These are phyloP conservation scores for Physocephala rufipes DNA, from an alignment of 2,888 invertebrate species.

Conservation along the genomic window DNA sequence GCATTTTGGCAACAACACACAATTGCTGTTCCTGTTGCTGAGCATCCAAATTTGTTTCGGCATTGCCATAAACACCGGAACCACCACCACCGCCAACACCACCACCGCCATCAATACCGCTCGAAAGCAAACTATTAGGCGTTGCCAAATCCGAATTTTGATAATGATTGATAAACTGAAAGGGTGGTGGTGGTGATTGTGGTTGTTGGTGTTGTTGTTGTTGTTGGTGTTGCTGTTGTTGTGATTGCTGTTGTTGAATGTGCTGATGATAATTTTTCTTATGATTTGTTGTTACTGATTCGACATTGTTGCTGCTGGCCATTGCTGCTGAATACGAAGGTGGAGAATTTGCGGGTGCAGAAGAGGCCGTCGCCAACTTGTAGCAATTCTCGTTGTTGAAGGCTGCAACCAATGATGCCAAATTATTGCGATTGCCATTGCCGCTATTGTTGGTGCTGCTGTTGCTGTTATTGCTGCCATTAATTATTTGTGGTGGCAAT, in stretches of 20 bases:
- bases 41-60: constrained; percentile 40
- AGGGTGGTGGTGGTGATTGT: constrained; percentile 46
- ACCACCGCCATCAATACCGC: background rate
- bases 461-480: constrained; percentile 46
- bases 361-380: constrained; percentile 55
- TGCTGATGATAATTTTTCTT: constrained; percentile 8
- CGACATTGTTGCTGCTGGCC: constrained; percentile 29
- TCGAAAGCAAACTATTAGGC: constrained; percentile 28
- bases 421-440: constrained; percentile 58
- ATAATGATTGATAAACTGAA: constrained; percentile 50
- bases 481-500: constrained; percentile 47
- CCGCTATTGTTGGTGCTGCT: constrained; percentile 43
- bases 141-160: constrained; percentile 37
- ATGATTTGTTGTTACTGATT: background rate
- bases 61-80: constrained; percentile 37
- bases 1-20: constrained; percentile 66
- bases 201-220: constrained; percentile 26
- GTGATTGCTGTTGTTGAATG: constrained; percentile 43
- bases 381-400: constrained; percentile 56
- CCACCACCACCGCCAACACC: constrained; percentile 26
- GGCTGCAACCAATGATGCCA: constrained; percentile 55
- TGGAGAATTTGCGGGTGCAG: constrained; percentile 47
- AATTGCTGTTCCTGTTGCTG: constrained; percentile 57
- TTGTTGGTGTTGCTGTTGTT: constrained; percentile 43
- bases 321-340: constrained; percentile 59